phyloP scores from a whole-genome alignment of 92 coral and sea anemone genomes.

The Palythoa heliodiscus region DNA sequence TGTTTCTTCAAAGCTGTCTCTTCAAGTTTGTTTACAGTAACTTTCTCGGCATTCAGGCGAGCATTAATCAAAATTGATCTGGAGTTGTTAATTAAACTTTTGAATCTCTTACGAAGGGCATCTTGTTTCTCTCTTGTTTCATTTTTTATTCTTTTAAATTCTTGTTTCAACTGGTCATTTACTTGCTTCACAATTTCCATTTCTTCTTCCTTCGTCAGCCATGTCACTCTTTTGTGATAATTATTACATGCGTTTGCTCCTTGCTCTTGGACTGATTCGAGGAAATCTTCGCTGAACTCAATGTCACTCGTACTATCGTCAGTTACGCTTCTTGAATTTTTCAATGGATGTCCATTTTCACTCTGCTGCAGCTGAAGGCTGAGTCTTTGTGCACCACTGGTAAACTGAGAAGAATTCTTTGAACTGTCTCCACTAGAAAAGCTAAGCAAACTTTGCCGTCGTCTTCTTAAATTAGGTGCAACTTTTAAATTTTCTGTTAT shows the following conservation, averaged over 20 bases:
- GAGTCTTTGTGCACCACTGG: not conserved
- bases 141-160: constrained; percentile 60
- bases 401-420: not conserved
- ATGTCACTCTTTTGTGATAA: not conserved
- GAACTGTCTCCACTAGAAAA: constrained; percentile 5
- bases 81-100: constrained; percentile 53
- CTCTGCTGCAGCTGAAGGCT: constrained; percentile 14
- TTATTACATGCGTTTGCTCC: not conserved
- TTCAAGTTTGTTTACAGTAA: constrained; percentile 63
- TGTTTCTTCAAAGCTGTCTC: constrained; percentile 75
- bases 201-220: constrained; percentile 63
- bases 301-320: constrained; percentile 22
- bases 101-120: constrained; percentile 61
- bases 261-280: constrained; percentile 25
- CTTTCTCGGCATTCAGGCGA: constrained; percentile 70
- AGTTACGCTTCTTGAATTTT: constrained; percentile 17
- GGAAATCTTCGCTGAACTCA: constrained; percentile 26
- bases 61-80: constrained; percentile 61
- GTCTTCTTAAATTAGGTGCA: not conserved
- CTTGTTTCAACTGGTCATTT: constrained; percentile 71
- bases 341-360: not conserved
- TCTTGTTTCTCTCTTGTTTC: constrained; percentile 66
- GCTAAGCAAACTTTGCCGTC: constrained; percentile 18
- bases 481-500: not conserved
- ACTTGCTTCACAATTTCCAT: constrained; percentile 69